phyloP scores from a whole-genome alignment of 1,140 invertebrate species.

The Potamilus streckersoni region DNA sequence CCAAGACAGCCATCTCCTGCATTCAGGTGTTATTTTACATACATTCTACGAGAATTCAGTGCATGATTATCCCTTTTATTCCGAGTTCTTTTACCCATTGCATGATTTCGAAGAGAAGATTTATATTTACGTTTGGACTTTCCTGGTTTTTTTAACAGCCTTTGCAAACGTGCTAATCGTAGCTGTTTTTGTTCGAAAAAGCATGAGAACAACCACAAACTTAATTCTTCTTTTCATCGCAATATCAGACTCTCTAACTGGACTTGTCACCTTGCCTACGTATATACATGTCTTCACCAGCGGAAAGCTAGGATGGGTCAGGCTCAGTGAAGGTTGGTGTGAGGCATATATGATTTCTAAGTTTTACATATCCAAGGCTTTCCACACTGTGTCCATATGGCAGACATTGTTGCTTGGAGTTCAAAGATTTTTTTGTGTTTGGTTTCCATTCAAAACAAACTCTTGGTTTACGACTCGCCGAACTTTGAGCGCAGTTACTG shows the following conservation, averaged over 20 bases:
- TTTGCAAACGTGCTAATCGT: constrained; percentile 20
- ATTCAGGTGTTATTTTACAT: too few relatives aligned
- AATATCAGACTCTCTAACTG: constrained; percentile 18
- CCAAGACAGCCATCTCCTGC: too few relatives aligned
- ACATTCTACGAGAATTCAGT: too few relatives aligned
- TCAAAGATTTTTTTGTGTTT: constrained; percentile 23
- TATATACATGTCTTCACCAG: constrained; percentile 6
- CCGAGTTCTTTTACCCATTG: not conserved
- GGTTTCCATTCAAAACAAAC: constrained; percentile 13
- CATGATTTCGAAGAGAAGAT: constrained; percentile 17
- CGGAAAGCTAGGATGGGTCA: not conserved
- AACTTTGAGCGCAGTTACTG: constrained; percentile 1
- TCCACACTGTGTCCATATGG: constrained; percentile 31
- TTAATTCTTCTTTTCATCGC: constrained; percentile 14
- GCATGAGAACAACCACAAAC: constrained; percentile 24
- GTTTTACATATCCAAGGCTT: constrained; percentile 13
- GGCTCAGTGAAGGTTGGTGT: constrained; percentile 12
- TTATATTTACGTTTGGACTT: constrained; percentile 14
- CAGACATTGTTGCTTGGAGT: constrained; percentile 26
- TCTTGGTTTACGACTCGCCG: constrained; percentile 12
- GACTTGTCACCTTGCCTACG: constrained; percentile 15
- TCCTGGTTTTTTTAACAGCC: constrained; percentile 16
- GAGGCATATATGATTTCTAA: constrained; percentile 13
- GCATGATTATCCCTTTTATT: too few relatives aligned
- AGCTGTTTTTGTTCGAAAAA: constrained; percentile 6